These are phyloP conservation scores for Tenthredo scrophulariae DNA, from an alignment of 2,888 invertebrate species.

Conservation along the genomic window DNA sequence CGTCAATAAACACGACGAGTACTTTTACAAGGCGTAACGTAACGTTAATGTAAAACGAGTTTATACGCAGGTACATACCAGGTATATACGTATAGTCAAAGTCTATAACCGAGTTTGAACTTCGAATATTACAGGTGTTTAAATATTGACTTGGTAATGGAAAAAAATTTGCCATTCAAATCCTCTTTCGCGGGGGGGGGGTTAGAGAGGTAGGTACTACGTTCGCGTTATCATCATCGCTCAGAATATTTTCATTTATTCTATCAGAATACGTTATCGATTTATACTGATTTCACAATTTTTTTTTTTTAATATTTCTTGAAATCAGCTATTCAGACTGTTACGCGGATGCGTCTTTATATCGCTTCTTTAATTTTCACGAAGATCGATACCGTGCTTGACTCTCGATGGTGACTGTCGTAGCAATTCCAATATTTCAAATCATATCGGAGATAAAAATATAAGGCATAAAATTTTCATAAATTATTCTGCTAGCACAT, in stretches of 20 bases:
- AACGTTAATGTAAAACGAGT: neutral
- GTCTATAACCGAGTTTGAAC: slow-evolving; percentile 18
- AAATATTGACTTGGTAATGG: slow-evolving; percentile 46
- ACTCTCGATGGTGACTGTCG: neutral
- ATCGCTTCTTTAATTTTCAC: neutral
- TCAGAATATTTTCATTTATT: neutral
- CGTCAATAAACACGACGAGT: slow-evolving; percentile 7
- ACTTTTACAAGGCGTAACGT: neutral
- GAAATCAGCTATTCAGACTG: neutral
- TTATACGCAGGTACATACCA: neutral
- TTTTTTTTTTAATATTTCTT: neutral
- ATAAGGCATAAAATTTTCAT: neutral
- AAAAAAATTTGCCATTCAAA: slow-evolving; percentile 48
- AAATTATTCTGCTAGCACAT: neutral
- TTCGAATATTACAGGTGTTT: slow-evolving; percentile 31
- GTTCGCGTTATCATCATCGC: too few relatives aligned
- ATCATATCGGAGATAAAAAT: neutral
- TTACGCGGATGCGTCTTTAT: neutral
- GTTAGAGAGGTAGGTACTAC: too few relatives aligned
- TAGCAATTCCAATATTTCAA: neutral
- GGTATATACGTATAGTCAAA: neutral
- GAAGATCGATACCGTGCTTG: neutral
- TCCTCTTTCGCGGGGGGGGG: neutral
- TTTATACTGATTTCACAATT: neutral
- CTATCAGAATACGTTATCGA: neutral